phyloP scores from a whole-genome alignment of 2,888 invertebrate species.

The Melieria omissa region DNA sequence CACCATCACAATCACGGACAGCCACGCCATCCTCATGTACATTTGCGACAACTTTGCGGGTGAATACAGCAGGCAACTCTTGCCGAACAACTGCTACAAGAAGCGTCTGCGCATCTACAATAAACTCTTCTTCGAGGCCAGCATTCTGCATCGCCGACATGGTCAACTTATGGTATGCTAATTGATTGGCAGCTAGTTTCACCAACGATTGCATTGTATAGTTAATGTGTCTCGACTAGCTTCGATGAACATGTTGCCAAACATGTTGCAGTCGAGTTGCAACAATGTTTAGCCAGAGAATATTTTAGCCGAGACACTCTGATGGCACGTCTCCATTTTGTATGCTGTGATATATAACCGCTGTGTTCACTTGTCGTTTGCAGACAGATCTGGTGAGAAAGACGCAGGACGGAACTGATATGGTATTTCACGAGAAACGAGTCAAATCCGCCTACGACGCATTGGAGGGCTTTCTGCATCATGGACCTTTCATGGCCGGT shows the following conservation, averaged over 20 bases:
- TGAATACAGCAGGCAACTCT: conserved; percentile 29
- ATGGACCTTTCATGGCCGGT: conserved; percentile 56
- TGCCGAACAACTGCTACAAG: conserved; percentile 53
- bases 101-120: conserved; percentile 57
- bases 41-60: conserved; percentile 54
- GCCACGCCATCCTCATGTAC: conserved; percentile 68
- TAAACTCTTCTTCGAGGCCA: conserved; percentile 60
- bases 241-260: too few relatives aligned
- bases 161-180: conserved; percentile 53
- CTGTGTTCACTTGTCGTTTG: not conserved
- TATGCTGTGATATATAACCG: not conserved
- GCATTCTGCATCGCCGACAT: conserved; percentile 50
- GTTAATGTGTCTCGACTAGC: not conserved
- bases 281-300: too few relatives aligned
- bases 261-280: too few relatives aligned
- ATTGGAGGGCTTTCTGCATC: conserved; percentile 62
- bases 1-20: conserved; percentile 63
- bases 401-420: conserved; percentile 54
- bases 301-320: not conserved
- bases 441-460: conserved; percentile 62
- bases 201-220: not conserved
- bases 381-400: conserved; percentile 60
- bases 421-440: conserved; percentile 56
- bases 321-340: not conserved
- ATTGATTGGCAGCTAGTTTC: not conserved